phyloP scores from a whole-genome alignment of 64 coral and sea anemone genomes.

The Pocillopora verrucosa region DNA sequence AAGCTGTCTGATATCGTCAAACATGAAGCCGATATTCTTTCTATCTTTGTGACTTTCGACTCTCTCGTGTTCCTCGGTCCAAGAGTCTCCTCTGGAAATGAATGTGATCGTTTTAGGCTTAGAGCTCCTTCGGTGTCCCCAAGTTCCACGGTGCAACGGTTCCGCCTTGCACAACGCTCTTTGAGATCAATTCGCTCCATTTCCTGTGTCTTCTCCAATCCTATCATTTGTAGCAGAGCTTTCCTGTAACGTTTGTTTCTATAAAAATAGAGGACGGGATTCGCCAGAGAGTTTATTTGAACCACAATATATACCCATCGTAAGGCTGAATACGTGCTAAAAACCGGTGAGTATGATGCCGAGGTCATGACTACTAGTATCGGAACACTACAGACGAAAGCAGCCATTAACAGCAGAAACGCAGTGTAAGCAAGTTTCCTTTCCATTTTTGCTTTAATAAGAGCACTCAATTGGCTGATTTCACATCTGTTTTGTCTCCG shows the following conservation, averaged over 20 bases:
- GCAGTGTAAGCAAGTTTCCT: background rate
- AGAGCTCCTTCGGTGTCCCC: background rate
- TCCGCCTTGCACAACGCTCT: background rate
- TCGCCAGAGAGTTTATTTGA: background rate
- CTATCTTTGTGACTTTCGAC: background rate
- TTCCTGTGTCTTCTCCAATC: background rate
- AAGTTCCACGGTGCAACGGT: background rate
- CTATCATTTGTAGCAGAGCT: background rate
- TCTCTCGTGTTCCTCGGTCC: background rate
- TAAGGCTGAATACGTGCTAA: background rate
- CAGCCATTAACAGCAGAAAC: background rate
- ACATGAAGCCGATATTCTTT: background rate
- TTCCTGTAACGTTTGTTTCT: background rate
- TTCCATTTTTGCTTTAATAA: background rate
- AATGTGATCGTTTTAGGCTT: too few relatives aligned
- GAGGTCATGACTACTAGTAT: background rate
- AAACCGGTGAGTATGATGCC: background rate
- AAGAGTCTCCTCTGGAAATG: too few relatives aligned
- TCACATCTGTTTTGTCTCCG: too few relatives aligned
- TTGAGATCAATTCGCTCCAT: background rate
- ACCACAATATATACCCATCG: background rate
- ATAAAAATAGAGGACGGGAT: background rate
- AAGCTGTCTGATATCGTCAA: background rate
- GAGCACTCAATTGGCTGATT: background rate
- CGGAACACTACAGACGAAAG: background rate